These are phyloP conservation scores for Lycaena phlaeas DNA, from an alignment of 2,888 invertebrate genomes.

Conservation along the genomic window DNA sequence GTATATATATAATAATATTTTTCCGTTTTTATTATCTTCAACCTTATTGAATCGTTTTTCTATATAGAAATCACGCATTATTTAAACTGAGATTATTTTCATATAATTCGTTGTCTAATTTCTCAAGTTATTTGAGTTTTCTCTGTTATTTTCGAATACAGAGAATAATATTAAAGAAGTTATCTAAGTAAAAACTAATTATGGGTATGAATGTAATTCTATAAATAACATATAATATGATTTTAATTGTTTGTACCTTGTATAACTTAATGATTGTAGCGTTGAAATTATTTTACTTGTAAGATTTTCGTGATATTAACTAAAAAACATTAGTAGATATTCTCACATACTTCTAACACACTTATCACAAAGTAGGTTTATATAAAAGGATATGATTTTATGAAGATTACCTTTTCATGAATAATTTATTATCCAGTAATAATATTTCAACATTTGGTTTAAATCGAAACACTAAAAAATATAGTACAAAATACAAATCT, in stretches of 20 bases:
- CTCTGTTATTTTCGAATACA: no score
- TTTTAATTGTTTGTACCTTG: background rate
- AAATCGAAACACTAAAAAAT: constrained; percentile 1
- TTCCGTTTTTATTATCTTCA: no score
- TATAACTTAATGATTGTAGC: no score
- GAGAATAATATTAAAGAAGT: background rate
- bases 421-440: constrained; percentile 1
- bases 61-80: no score
- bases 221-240: background rate
- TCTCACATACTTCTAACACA: background rate
- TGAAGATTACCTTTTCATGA: constrained; percentile 5
- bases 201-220: background rate
- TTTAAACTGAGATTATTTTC: no score
- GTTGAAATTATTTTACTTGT: background rate
- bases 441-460: constrained; percentile 1
- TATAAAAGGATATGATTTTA: background rate
- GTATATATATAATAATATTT: no score
- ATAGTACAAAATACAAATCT: constrained; percentile 7
- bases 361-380: background rate
- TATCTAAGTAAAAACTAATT: constrained; percentile 2
- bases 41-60: no score
- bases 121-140: no score
- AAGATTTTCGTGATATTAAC: background rate
- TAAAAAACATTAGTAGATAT: background rate
- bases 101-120: no score